Base-by-base conservation (phyloP, 1,140 invertebrate genomes). In the Cyclina sinensis region DNA sequence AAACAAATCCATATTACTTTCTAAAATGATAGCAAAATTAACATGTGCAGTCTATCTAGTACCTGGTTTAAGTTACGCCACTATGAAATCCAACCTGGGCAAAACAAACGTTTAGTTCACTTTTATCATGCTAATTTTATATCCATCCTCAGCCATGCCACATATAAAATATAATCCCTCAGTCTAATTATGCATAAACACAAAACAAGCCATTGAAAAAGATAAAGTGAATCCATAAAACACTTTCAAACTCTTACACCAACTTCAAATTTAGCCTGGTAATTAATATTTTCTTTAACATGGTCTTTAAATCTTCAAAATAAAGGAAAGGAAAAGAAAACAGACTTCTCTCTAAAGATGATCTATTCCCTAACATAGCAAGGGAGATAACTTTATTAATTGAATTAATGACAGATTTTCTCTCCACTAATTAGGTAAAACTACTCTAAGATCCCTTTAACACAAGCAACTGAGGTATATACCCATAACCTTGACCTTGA, bases 81-180 rank as follows among this genome's bases (percentile, higher is more conserved):
- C 16, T 39, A 37, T 37, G 65, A 70, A 70, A 70, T 70, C 18
- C 65, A 37, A 70, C 32, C 65, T 70, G 1, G 59, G 5, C 32
- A 5, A 16, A 37, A 27, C 65, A 11, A 70, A 32, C 37, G 65
- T 70, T 70, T 70, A 37, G 65, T 70, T 70, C 65, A 5, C 65
- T 37, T 70, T 70, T 39, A 70, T 39, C 65, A 70, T 70, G 65
- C 11, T 62, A 70, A 70, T 70, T 70, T 70, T 70, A 70, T 70
- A 27, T 14, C 65, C 32, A 16, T 18, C n/a, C 65, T 70, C 37
- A 70, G 35, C 65, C 65, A 37, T 37, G 35, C 21, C 1, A 12
- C 35, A 30, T 70, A 39, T 70, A 37, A 70, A 70, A 70, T 21
- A 70, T 70, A 37, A 70, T 37, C 32, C 65, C 65, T 21, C 30